Percentiles rank a stretch among this genome's conserved stretches.
phyloP scores from a whole-genome alignment of 1,140 invertebrate species.

The Drosophila ironensis region DNA sequence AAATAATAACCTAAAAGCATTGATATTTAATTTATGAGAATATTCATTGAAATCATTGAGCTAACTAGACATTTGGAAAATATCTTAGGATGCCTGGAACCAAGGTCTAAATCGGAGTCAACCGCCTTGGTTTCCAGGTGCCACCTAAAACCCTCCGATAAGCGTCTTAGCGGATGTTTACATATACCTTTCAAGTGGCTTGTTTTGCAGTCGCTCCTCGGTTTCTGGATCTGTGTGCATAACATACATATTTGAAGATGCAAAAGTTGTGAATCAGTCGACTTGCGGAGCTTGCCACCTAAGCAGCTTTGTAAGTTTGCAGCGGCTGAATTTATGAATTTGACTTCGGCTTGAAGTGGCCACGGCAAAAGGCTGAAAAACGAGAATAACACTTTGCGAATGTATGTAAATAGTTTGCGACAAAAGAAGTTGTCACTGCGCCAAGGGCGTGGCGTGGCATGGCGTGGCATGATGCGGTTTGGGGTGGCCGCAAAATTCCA shows the following conservation, averaged over 20 bases:
- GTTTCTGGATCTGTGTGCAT: constrained; percentile 5
- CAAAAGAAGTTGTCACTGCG: constrained; percentile 71
- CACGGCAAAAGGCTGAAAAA: background rate
- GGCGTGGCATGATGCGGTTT: background rate
- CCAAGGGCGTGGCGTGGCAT: background rate
- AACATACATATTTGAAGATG: constrained; percentile 42
- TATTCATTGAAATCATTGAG: too few relatives aligned
- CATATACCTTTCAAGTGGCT: constrained; percentile 59
- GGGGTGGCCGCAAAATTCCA: constrained; percentile 51
- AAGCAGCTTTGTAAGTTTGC: constrained; percentile 51
- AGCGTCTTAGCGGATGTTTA: constrained; percentile 19
- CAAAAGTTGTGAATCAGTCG: constrained; percentile 40
- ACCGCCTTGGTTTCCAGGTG: background rate
- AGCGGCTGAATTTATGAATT: constrained; percentile 51
- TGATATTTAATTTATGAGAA: too few relatives aligned
- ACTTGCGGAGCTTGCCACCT: constrained; percentile 43
- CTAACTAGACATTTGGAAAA: too few relatives aligned
- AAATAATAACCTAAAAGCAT: too few relatives aligned
- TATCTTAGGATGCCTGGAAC: too few relatives aligned
- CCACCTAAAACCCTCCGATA: constrained; percentile 29
- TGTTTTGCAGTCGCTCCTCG: constrained; percentile 48
- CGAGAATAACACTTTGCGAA: constrained; percentile 37
- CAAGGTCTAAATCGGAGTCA: background rate
- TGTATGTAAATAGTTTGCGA: constrained; percentile 63
- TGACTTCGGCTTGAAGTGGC: constrained; percentile 21